Evolutionary conservation across 1,140 invertebrate genomes (phyloP).

Genomic region (Pteromalus puparum): DNA sequence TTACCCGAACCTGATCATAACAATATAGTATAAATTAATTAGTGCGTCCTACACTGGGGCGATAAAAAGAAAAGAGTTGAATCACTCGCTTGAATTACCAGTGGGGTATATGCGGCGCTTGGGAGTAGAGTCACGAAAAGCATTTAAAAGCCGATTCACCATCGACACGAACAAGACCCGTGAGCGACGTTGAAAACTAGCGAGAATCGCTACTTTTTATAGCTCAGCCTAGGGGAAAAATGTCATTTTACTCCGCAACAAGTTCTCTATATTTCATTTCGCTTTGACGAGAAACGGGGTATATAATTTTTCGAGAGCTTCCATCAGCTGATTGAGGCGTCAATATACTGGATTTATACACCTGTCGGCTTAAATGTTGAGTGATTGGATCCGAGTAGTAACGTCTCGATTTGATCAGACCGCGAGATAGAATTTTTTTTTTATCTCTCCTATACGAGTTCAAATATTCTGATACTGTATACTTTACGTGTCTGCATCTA

Average conservation of each 20-base stretch:
- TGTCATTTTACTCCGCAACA: slow-evolving; percentile 21
- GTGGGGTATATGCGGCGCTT: background rate
- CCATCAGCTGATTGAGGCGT: slow-evolving; percentile 24
- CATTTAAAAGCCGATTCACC: slow-evolving; percentile 41
- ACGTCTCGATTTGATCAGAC: background rate
- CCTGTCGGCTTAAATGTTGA: background rate
- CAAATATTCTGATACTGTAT: too few species aligned
- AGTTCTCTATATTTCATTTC: slow-evolving; percentile 6
- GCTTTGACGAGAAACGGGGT: background rate
- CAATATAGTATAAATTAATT: too few species aligned
- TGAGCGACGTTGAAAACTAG: background rate
- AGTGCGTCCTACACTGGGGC: too few species aligned
- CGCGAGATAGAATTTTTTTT: background rate
- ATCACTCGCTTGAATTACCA: background rate
- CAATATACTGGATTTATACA: background rate
- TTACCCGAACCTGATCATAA: too few species aligned
- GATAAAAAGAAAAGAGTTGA: background rate
- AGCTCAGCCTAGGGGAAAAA: background rate
- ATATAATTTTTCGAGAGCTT: background rate
- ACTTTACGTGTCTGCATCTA: too few species aligned
- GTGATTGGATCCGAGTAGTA: background rate
- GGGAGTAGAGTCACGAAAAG: slow-evolving; percentile 35
- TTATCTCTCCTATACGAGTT: background rate
- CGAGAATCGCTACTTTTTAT: slow-evolving; percentile 6
- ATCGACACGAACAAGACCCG: background rate